Percentiles rank a stretch among this genome's conserved stretches.
Evolutionary conservation across 92 coral and sea anemone species (phyloP).

Genomic region (Virgularia gustaviana): DNA sequence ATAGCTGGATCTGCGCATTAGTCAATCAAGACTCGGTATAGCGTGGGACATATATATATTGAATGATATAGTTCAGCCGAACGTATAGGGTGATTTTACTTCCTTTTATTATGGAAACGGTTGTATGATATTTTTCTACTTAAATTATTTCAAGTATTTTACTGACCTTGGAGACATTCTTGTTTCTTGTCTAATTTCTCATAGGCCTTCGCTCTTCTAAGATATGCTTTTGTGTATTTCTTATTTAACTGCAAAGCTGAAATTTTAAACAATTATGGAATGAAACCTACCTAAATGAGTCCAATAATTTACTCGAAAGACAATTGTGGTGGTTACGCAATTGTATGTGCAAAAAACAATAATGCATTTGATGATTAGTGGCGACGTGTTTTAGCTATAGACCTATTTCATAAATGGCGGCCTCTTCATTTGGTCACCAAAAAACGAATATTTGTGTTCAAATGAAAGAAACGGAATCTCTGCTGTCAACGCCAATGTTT

Average conservation of each 20-base stretch:
- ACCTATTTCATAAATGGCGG: no score
- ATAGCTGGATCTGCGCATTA: neutral
- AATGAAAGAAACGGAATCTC: no score
- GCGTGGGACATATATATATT: no score
- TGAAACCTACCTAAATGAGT: neutral
- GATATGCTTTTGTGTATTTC: constrained; percentile 83
- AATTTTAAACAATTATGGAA: neutral
- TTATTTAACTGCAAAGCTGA: constrained; percentile 80
- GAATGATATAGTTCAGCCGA: no score
- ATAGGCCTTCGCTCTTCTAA: constrained; percentile 85
- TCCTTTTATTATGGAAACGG: no score
- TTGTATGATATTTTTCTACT: neutral
- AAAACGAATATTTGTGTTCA: no score
- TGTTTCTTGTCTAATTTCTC: constrained; percentile 71
- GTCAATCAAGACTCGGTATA: neutral
- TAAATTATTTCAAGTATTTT: neutral
- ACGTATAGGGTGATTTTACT: no score
- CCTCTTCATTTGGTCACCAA: no score
- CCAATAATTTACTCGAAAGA: neutral
- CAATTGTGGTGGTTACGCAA: neutral
- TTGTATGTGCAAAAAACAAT: no score
- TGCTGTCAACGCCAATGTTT: no score
- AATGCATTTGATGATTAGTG: no score
- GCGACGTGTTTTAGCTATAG: no score
- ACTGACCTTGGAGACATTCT: constrained; percentile 81